phyloP scores from a whole-genome alignment of 2,888 invertebrate species.

The Tuberolachnus salignus region DNA sequence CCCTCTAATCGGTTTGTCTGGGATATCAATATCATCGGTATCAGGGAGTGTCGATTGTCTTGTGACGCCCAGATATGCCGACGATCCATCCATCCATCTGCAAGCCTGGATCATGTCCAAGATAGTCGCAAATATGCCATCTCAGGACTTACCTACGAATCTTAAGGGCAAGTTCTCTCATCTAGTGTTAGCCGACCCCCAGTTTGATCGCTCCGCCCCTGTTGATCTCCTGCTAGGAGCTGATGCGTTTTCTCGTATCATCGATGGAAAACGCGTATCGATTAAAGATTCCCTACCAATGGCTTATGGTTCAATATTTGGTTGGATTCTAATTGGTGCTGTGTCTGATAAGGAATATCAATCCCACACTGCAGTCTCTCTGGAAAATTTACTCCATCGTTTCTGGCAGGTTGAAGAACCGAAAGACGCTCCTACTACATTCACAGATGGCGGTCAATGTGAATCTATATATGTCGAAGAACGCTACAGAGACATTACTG shows the following conservation, averaged over 20 bases:
- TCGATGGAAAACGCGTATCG: background rate
- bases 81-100: background rate
- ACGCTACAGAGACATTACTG: background rate
- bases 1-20: background rate
- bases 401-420: constrained; percentile 48
- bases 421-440: background rate
- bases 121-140: background rate
- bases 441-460: constrained; percentile 9
- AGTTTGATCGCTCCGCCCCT: background rate
- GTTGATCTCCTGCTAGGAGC: background rate
- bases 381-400: constrained; percentile 1
- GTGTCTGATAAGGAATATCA: background rate
- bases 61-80: background rate
- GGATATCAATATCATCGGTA: background rate
- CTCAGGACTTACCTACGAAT: background rate
- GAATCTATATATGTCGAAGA: constrained; percentile 11
- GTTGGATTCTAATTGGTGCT: constrained; percentile 25
- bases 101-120: background rate
- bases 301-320: constrained; percentile 15
- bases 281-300: background rate
- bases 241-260: background rate
- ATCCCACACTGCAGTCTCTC: background rate
- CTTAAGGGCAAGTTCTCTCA: background rate
- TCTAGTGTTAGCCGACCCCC: background rate
- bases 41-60: background rate